Base-by-base conservation (phyloP, 2,888 invertebrate species). In the Silvanus unidentatus region DNA sequence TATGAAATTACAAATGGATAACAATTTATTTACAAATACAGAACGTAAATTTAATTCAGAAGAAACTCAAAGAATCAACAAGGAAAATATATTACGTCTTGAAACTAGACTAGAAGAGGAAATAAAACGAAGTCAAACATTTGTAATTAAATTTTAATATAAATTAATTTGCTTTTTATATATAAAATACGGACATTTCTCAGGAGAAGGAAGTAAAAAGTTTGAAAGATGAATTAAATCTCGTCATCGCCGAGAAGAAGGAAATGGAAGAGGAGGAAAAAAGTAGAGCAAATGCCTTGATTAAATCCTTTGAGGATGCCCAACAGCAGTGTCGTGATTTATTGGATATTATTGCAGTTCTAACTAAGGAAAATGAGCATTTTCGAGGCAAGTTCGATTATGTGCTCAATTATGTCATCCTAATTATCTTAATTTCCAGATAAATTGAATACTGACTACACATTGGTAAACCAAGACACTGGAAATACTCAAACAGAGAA, bases 271-370 rank as follows among this genome's bases (percentile, higher is more conserved):
- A 44, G 38, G 59, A 61, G 10, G 55, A 60, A 44, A 50, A 55
- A 16, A 49, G 42, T 22, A 50, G 54, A 11, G 55, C 60, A 14
- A 48, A 46, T 39, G 48, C 45, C 10, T 50, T 65, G 36, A 51
- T 58, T 16, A 58, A 48, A 45, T 62, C 55, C 42, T 56, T 64
- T 38, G 57, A 63, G 46, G 54, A 45, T 40, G 57, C 63, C 4
- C 65, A 65, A 47, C 57, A 60, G 44, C 64, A 66, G 38, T 64
- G 65, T 40, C 55, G 56, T 42, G 60, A 65, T 42, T 46, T 66
- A 2, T 56, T 64, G 37, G 45, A 56, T 39, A 50, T 65, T 9
- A 47, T 64, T 11, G 63, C 63, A 49, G 50, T 54, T 16, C 47
- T 64, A 34, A 57, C 59, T 11, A 58, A 56, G 16, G 65, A 66